Evolutionary conservation across 2,888 invertebrate species (phyloP).

Genomic region (Lasioglossum calceatum): DNA sequence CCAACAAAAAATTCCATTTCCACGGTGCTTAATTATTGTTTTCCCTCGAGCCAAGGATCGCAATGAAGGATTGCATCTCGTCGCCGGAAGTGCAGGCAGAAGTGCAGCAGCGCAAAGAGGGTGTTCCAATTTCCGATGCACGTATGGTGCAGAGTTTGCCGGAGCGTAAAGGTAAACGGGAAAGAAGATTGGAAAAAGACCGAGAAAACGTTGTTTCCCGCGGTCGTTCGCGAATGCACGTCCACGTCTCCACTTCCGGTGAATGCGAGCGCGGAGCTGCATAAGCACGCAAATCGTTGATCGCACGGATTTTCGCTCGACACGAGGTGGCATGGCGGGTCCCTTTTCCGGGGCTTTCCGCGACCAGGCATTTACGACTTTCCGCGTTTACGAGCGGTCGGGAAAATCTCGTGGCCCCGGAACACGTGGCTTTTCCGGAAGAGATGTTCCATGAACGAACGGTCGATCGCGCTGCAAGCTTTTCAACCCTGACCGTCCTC

Average conservation of each 20-base stretch:
- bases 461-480: not conserved
- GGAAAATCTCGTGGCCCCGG: conserved; percentile 19
- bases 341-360: not conserved
- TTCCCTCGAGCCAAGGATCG: not conserved
- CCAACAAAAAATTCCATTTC: not conserved
- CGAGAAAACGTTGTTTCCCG: not conserved
- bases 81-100: not conserved
- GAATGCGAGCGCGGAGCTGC: not conserved
- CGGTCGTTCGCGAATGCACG: not conserved
- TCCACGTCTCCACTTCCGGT: conserved; percentile 21
- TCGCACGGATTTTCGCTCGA: conserved; percentile 19
- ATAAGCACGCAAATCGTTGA: conserved; percentile 24
- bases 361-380: conserved; percentile 38
- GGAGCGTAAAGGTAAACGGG: not conserved
- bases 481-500: not conserved
- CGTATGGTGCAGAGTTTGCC: not conserved
- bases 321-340: not conserved
- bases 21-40: not conserved
- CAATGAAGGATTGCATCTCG: not conserved
- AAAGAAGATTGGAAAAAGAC: not conserved
- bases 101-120: not conserved
- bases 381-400: conserved; percentile 21
- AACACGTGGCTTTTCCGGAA: conserved; percentile 13
- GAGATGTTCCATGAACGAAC: conserved; percentile 7
- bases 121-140: not conserved